Conservation (phyloP, 2,888 invertebrate genomes). For the Lasioglossum marginatum region DNA sequence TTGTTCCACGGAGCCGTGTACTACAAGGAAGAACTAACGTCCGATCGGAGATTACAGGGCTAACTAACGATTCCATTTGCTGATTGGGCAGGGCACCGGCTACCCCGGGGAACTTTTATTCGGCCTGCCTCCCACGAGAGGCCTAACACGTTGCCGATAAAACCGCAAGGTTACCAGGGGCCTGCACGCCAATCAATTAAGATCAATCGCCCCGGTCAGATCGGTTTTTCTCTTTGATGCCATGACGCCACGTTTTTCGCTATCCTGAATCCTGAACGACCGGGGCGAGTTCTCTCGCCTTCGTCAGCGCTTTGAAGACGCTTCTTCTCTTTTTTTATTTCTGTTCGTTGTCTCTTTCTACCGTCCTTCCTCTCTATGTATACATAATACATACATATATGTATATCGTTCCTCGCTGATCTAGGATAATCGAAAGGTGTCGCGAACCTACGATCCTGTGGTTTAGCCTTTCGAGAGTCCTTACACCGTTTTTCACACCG, state of each 20-base stretch:
- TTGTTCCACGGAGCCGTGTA: slow-evolving; percentile 63
- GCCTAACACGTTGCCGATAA: slow-evolving; percentile 50
- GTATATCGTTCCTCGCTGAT: not conserved
- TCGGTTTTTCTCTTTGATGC: slow-evolving; percentile 25
- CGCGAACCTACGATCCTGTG: not conserved
- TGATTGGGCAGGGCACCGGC: slow-evolving; percentile 61
- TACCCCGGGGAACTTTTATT: slow-evolving; percentile 58
- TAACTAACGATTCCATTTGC: slow-evolving; percentile 74
- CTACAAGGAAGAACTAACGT: slow-evolving; percentile 68
- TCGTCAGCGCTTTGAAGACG: not conserved
- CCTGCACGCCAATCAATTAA: slow-evolving; percentile 53
- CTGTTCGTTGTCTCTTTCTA: not conserved
- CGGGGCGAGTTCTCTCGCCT: not conserved
- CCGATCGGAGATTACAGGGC: slow-evolving; percentile 66
- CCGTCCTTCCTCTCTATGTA: not conserved
- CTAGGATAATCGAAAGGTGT: not conserved
- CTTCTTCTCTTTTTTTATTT: not conserved
- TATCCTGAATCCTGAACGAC: not conserved
- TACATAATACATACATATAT: too few species aligned
- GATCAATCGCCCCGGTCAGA: slow-evolving; percentile 44
- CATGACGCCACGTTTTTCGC: not conserved
- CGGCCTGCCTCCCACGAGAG: slow-evolving; percentile 56
- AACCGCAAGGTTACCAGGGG: slow-evolving; percentile 39
- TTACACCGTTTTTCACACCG: not conserved
- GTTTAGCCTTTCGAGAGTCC: not conserved